These are phyloP conservation scores for Lophura nycthemera DNA, from an alignment of 2,113 vertebrate species.

Conservation along the genomic window DNA sequence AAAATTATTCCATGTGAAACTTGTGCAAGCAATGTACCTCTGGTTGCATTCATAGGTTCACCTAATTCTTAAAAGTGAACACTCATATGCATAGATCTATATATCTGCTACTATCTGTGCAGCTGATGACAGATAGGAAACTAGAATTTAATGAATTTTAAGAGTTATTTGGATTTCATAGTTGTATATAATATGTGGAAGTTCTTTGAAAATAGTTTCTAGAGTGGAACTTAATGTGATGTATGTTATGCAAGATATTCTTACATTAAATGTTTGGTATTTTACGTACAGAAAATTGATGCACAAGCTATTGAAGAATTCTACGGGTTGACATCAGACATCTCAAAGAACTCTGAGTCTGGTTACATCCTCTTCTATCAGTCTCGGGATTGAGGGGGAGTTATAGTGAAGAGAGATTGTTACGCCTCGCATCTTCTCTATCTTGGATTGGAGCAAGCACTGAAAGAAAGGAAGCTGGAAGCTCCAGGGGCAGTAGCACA, in stretches of 20 bases:
- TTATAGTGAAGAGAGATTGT: slow-evolving; percentile 53
- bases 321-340: slow-evolving; percentile 88
- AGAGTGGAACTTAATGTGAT: background rate
- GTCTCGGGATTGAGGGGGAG: slow-evolving; percentile 82
- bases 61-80: background rate
- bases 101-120: background rate
- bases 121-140: background rate
- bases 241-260: background rate
- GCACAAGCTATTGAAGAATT: slow-evolving; percentile 91
- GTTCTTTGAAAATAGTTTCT: background rate
- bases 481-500: slow-evolving; percentile 76
- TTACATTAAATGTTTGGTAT: background rate
- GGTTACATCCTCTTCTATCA: slow-evolving; percentile 90
- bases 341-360: slow-evolving; percentile 89
- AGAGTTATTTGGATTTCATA: background rate
- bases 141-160: background rate
- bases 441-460: slow-evolving; percentile 74
- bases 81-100: background rate
- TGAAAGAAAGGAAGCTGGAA: slow-evolving; percentile 70
- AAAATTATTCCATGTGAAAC: background rate
- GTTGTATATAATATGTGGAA: background rate
- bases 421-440: slow-evolving; percentile 69
- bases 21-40: background rate
- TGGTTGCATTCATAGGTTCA: background rate
- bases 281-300: slow-evolving; percentile 83